Conservation (phyloP, 2,113 vertebrate genomes). For the Onychorhynchus coronatus region DNA sequence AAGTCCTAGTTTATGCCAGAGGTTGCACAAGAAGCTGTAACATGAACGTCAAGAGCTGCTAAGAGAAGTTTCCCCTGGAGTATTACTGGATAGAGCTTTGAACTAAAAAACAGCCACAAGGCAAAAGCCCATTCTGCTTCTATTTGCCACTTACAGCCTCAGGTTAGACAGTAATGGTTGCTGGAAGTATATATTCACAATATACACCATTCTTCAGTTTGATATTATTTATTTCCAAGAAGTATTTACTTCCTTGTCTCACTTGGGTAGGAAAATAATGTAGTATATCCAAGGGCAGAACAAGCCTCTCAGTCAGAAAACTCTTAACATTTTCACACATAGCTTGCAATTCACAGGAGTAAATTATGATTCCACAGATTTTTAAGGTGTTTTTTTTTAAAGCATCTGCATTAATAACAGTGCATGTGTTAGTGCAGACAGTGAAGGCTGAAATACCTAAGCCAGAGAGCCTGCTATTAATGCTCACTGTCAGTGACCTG, state of each 20-base stretch:
- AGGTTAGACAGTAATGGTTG: neutral
- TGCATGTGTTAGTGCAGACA: neutral
- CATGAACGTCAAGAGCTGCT: neutral
- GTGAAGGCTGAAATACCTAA: neutral
- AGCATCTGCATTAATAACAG: neutral
- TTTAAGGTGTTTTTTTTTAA: neutral
- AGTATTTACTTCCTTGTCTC: neutral
- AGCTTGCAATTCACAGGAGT: neutral
- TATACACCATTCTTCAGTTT: neutral
- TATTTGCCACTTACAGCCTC: neutral
- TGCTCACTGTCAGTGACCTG: neutral
- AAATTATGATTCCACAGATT: neutral
- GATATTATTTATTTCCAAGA: neutral
- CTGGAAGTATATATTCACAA: neutral
- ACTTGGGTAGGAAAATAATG: neutral
- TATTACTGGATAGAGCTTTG: neutral
- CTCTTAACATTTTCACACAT: neutral
- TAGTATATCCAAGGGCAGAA: neutral
- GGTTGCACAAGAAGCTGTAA: neutral
- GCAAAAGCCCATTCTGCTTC: neutral
- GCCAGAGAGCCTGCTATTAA: neutral
- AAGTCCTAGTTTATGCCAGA: neutral
- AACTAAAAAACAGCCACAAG: neutral
- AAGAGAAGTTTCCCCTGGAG: neutral
- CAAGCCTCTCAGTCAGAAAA: neutral